Percentiles rank a stretch among this genome's conserved stretches.
phyloP scores from a whole-genome alignment of 2,797 vertebrate genomes.

The Acanthurus leucopareius region DNA sequence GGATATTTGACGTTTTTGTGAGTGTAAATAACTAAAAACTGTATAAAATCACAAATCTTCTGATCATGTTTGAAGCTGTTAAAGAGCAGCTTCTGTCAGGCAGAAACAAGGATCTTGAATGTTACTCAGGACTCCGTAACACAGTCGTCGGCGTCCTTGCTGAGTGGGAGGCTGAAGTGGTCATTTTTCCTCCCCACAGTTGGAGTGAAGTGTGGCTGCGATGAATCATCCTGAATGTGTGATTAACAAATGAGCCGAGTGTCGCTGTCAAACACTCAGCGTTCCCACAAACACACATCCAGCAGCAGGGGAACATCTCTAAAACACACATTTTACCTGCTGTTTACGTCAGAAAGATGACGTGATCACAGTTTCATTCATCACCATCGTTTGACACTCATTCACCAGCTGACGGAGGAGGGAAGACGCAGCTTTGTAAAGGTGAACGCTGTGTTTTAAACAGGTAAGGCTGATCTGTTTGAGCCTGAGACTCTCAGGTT shows the following conservation, averaged over 20 bases:
- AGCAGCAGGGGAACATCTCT: constrained; percentile 23
- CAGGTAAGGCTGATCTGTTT: constrained; percentile 29
- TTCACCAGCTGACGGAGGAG: not conserved
- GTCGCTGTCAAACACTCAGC: constrained; percentile 61
- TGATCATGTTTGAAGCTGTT: not conserved
- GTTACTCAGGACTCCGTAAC: constrained; percentile 12
- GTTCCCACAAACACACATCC: constrained; percentile 49
- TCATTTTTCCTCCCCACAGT: constrained; percentile 56
- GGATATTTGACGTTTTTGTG: not conserved
- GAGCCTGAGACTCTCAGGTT: constrained; percentile 50
- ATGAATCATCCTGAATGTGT: constrained; percentile 75
- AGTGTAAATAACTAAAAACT: not conserved
- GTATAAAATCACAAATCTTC: not conserved
- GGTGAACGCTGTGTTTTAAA: constrained; percentile 48
- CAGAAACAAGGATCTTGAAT: not conserved
- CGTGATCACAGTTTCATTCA: not conserved
- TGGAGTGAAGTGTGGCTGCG: constrained; percentile 58
- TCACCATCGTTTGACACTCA: not conserved
- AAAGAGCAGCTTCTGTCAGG: constrained; percentile 7
- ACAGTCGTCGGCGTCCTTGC: constrained; percentile 6
- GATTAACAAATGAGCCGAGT: constrained; percentile 60
- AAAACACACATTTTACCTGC: constrained; percentile 5
- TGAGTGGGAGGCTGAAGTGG: constrained; percentile 59
- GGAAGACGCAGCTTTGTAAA: constrained; percentile 6
- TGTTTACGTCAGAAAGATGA: not conserved